These are phyloP conservation scores for Ophioninae sp. DNA, from an alignment of 2,888 invertebrate species.

Conservation along the genomic window DNA sequence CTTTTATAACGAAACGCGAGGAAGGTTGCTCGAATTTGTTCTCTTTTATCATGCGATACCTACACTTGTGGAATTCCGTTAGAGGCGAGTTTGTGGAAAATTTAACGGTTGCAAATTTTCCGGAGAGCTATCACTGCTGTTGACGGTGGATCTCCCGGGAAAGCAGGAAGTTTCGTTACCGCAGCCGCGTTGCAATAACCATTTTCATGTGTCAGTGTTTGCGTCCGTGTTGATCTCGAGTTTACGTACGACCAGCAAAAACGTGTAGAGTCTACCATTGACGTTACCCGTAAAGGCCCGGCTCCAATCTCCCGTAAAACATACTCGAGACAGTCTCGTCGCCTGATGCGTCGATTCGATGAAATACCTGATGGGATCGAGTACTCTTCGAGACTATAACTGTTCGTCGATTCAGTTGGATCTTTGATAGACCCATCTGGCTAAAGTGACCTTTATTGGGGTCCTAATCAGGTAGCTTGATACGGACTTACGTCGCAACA, in stretches of 20 bases:
- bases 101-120: conserved; percentile 44
- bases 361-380: background rate
- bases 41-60: background rate
- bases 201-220: conserved; percentile 35
- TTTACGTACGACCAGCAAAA: background rate
- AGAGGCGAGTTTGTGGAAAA: conserved; percentile 46
- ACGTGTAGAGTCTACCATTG: background rate
- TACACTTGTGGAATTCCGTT: background rate
- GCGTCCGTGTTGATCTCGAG: background rate
- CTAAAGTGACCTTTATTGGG: no score
- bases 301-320: conserved; percentile 27
- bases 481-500: no score
- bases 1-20: background rate
- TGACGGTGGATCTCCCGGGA: conserved; percentile 32
- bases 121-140: conserved; percentile 16
- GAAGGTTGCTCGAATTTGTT: background rate
- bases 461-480: no score
- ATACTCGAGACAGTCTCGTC: conserved; percentile 41
- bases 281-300: background rate
- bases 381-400: background rate
- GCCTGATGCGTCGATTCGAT: conserved; percentile 49
- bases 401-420: no score
- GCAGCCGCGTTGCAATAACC: conserved; percentile 44
- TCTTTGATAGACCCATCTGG: no score
- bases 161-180: conserved; percentile 58